These are phyloP conservation scores for Rhincodon typus DNA, from an alignment of 2,797 vertebrate genomes.

Conservation along the genomic window DNA sequence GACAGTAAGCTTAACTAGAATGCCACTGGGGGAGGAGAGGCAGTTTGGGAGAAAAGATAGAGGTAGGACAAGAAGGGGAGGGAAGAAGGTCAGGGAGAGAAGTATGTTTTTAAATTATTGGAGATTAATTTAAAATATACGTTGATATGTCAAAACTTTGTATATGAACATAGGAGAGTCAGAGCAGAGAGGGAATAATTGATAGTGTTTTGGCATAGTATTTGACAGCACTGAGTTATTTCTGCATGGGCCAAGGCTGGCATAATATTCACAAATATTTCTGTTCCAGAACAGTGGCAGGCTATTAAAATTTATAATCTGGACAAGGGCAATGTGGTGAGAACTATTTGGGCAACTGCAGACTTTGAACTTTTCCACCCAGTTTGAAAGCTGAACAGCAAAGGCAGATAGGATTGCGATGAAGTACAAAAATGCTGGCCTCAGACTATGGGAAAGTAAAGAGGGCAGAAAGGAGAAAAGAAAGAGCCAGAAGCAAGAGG, in stretches of 20 bases:
- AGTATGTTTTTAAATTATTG: constrained; percentile 52
- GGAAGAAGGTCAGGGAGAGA: constrained; percentile 42
- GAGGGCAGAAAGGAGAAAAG: not conserved
- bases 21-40: not conserved
- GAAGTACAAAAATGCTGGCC: not conserved
- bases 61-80: constrained; percentile 31
- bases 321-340: not conserved
- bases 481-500: not conserved
- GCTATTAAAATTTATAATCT: not conserved
- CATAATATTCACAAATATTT: not conserved
- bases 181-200: not conserved
- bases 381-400: not conserved
- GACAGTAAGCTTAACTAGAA: not conserved
- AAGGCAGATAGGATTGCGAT: not conserved
- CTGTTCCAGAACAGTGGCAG: not conserved
- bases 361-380: not conserved
- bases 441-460: not conserved
- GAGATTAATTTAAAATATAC: not conserved
- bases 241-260: not conserved
- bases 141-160: not conserved
- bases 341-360: not conserved
- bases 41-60: not conserved
- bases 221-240: not conserved
- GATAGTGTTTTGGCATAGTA: not conserved
- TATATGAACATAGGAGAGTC: not conserved